A percentile compares a stretch with the other conserved stretches of the same genome.
Conservation (phyloP, 1,140 invertebrate species). For the Drosophila tristis region DNA sequence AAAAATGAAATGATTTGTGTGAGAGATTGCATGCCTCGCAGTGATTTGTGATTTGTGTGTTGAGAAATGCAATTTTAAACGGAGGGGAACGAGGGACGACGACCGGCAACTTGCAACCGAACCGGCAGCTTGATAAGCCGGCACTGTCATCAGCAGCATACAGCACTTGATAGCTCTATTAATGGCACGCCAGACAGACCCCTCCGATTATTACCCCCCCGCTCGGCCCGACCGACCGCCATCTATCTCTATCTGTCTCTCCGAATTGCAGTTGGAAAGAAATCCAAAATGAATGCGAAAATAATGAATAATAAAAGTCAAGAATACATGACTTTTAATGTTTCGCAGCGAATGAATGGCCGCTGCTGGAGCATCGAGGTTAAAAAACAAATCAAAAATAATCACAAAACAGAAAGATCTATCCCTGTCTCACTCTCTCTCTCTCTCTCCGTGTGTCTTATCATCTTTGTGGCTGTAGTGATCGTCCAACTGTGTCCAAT, state of each 20-base stretch:
- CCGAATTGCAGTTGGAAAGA: slow-evolving; percentile 52
- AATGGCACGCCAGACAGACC: slow-evolving; percentile 41
- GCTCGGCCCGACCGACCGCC: not conserved
- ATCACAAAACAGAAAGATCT: slow-evolving; percentile 26
- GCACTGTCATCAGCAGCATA: slow-evolving; percentile 73
- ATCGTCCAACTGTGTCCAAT: slow-evolving; percentile 65
- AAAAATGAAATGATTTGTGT: slow-evolving; percentile 81
- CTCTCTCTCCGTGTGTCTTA: slow-evolving; percentile 23
- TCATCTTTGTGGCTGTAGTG: slow-evolving; percentile 30
- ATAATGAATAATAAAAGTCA: slow-evolving; percentile 83
- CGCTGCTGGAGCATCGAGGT: slow-evolving; percentile 16
- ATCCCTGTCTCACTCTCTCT: not conserved
- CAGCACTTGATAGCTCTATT: slow-evolving; percentile 75
- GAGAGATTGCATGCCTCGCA: slow-evolving; percentile 79
- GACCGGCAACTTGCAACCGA: slow-evolving; percentile 26
- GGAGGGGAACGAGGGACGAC: slow-evolving; percentile 25
- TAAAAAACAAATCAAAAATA: slow-evolving; percentile 21
- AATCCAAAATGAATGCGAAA: slow-evolving; percentile 72
- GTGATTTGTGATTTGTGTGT: slow-evolving; percentile 80
- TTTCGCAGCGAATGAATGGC: slow-evolving; percentile 49
- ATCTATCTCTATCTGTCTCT: not conserved
- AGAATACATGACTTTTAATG: slow-evolving; percentile 74
- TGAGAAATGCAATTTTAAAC: slow-evolving; percentile 83
- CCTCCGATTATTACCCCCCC: not conserved
- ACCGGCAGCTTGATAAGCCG: slow-evolving; percentile 68